phyloP scores from a whole-genome alignment of 2,113 vertebrate species.

The Anhinga rufa region DNA sequence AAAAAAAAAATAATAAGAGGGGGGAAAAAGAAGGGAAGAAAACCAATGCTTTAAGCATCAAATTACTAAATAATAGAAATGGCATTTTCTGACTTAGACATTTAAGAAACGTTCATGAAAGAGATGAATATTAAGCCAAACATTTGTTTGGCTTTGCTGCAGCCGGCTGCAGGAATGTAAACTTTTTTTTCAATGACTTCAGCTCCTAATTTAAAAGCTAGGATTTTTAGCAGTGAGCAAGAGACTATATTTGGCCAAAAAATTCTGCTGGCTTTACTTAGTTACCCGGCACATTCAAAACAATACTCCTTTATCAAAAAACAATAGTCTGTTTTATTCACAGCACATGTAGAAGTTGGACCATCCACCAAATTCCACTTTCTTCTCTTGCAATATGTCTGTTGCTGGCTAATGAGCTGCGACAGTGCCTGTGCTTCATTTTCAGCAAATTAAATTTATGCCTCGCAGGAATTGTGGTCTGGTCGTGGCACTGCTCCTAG shows the following conservation, averaged over 20 bases:
- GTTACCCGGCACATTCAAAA: constrained; percentile 74
- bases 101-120: constrained; percentile 69
- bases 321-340: constrained; percentile 79
- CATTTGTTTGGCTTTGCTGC: constrained; percentile 73
- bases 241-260: constrained; percentile 84
- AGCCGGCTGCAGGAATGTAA: constrained; percentile 74
- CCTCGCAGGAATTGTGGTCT: constrained; percentile 74
- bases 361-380: constrained; percentile 68
- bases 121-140: constrained; percentile 71
- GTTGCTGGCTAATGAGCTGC: constrained; percentile 70
- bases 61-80: constrained; percentile 64
- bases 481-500: constrained; percentile 69
- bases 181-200: constrained; percentile 75
- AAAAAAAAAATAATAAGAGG: background rate
- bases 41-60: constrained; percentile 7
- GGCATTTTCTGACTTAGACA: constrained; percentile 60
- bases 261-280: constrained; percentile 73
- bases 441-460: constrained; percentile 74
- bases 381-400: constrained; percentile 68
- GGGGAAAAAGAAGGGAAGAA: background rate
- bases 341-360: constrained; percentile 74
- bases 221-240: constrained; percentile 72
- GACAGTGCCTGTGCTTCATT: constrained; percentile 72
- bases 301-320: constrained; percentile 79
- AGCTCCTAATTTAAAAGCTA: constrained; percentile 76